Evolutionary conservation across 2,888 invertebrate species (phyloP).

Genomic region (Ennomos fuscantarius): DNA sequence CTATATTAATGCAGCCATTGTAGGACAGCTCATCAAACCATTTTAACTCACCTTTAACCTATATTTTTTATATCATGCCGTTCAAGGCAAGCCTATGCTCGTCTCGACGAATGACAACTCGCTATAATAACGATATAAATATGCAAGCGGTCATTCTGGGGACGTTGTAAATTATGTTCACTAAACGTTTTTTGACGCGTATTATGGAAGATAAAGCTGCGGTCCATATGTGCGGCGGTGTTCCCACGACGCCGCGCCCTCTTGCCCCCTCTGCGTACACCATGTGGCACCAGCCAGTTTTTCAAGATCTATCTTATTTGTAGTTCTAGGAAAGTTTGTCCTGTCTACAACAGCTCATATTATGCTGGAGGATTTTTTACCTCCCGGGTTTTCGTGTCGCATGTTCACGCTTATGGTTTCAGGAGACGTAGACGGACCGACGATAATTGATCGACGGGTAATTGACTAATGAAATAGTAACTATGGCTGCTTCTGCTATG

Average conservation of each 20-base stretch:
- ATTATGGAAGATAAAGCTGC: slow-evolving; percentile 78
- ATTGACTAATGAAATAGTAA: slow-evolving; percentile 73
- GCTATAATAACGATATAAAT: slow-evolving; percentile 60
- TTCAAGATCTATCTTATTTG: slow-evolving; percentile 53
- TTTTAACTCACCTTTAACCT: slow-evolving; percentile 36
- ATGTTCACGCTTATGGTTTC: slow-evolving; percentile 78
- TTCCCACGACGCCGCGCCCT: slow-evolving; percentile 71
- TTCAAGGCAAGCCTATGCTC: slow-evolving; percentile 43
- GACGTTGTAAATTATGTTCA: slow-evolving; percentile 67
- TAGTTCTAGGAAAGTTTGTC: slow-evolving; percentile 35
- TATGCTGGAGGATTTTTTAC: slow-evolving; percentile 62
- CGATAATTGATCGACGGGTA: slow-evolving; percentile 76
- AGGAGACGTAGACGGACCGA: slow-evolving; percentile 58
- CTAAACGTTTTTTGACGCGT: slow-evolving; percentile 73
- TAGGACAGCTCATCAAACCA: slow-evolving; percentile 29
- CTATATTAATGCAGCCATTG: slow-evolving; percentile 1
- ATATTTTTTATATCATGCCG: slow-evolving; percentile 41
- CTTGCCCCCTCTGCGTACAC: slow-evolving; percentile 55
- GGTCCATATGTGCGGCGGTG: slow-evolving; percentile 76
- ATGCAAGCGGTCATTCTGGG: slow-evolving; percentile 62
- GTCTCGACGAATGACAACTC: slow-evolving; percentile 43
- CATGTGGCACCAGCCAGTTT: slow-evolving; percentile 72
- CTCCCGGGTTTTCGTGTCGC: slow-evolving; percentile 73
- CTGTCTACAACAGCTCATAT: slow-evolving; percentile 48
- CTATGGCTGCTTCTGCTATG: slow-evolving; percentile 29